Percentiles rank a stretch among this genome's conserved stretches.
Evolutionary conservation across 1,140 invertebrate species (phyloP).

Genomic region (Lordiphosa stackelbergi): DNA sequence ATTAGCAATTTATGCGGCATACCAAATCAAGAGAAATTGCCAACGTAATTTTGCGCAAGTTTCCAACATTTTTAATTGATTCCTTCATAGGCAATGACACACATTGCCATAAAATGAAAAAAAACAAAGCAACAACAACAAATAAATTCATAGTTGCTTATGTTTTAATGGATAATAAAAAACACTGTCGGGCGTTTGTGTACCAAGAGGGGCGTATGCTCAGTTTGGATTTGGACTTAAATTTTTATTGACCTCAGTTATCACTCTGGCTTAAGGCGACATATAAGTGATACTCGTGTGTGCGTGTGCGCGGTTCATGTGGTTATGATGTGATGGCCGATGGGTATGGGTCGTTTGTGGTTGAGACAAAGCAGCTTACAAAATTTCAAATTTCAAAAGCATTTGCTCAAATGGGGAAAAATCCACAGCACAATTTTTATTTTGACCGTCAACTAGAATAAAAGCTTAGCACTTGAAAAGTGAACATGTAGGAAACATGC

Average conservation of each 20-base stretch:
- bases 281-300: constrained; percentile 56
- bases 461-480: too few species aligned
- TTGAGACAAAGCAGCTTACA: constrained; percentile 14
- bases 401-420: too few species aligned
- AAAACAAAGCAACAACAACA: constrained; percentile 11
- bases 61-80: constrained; percentile 58
- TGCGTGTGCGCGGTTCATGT: constrained; percentile 23
- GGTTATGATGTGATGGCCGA: constrained; percentile 50
- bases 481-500: too few species aligned
- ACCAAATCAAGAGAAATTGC: constrained; percentile 67
- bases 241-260: constrained; percentile 69
- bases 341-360: constrained; percentile 10
- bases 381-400: too few species aligned
- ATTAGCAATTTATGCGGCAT: constrained; percentile 54
- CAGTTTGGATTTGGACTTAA: constrained; percentile 31
- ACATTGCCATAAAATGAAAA: constrained; percentile 60
- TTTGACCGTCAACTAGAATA: too few species aligned
- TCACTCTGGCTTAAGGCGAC: constrained; percentile 73
- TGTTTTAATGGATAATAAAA: constrained; percentile 41
- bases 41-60: constrained; percentile 73
- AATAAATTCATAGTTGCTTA: constrained; percentile 42
- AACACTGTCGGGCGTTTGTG: constrained; percentile 32
- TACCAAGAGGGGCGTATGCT: constrained; percentile 61
- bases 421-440: too few species aligned
- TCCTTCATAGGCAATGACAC: constrained; percentile 70